Evolutionary conservation across 2,797 vertebrate species (phyloP), one percentile per base, ranked within the genome.

Genomic region (Hylomyscus alleni): DNA sequence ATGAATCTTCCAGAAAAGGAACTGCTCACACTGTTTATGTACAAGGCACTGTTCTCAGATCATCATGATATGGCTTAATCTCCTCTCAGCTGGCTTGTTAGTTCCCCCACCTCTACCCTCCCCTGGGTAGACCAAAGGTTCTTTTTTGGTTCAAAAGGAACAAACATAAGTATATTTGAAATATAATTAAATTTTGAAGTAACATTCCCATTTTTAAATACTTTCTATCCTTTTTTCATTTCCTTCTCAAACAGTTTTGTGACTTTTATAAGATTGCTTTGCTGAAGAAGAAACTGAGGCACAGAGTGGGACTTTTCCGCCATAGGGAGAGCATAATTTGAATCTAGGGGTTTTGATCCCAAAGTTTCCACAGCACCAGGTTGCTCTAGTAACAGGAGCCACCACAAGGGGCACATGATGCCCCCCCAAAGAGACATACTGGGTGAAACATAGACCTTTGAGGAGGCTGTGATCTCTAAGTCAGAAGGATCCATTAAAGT

Each of bases 171-270:
- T 65, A 85, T 34, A 5, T 96, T 84, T 22, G 22, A 81, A 92
- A 76, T 37, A 60, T 2, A 31, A 89, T 84, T 69, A 54, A 47
- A 84, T 69, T 78, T 73, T 50, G 75, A 73, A 95, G 85, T 29
- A 60, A 91, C 17, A 6, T 54, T 84, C 37, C 24, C 94, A 81
- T 90, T 93, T 73, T 40, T 17, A 89, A 95, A 78, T 4, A 40
- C 26, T 91, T 76, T 58, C 80, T 34, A 34, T 34, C 56, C 11
- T 4, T 89, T 31, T 58, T 20, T n/a, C 62, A 54, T 65, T 44
- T 90, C 77, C 44, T 81, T 83, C 62, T 47, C 69, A 40, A 10
- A 58, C 4, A 60, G 37, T 44, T 56, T 62, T 17, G 0, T 31
- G 40, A 80, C 19, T 34, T 12, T 52, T 56, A 20, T 60, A 85